Conservation (phyloP, 1,140 invertebrate genomes). For the Nixonia krombeini region DNA sequence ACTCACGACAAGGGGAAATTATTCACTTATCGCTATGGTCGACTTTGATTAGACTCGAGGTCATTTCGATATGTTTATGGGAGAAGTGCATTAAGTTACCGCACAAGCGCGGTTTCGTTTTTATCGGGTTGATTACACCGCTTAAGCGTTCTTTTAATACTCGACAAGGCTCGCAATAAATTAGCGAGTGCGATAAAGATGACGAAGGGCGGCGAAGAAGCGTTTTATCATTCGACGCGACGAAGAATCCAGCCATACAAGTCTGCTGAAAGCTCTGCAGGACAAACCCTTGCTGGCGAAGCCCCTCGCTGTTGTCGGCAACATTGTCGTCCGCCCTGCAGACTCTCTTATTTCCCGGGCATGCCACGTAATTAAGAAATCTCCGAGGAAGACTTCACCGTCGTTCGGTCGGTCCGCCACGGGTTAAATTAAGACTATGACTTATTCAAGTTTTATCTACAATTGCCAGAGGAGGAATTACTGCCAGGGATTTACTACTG, state of each 20-base stretch:
- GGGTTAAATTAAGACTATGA: constrained; percentile 70
- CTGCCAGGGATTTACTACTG: constrained; percentile 36
- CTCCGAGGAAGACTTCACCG: constrained; percentile 56
- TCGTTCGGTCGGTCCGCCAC: constrained; percentile 47
- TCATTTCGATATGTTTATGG: too few species aligned
- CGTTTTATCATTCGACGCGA: constrained; percentile 55
- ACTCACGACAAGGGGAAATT: too few species aligned
- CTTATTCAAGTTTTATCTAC: constrained; percentile 72
- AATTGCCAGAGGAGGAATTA: constrained; percentile 66
- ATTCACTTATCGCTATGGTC: too few species aligned
- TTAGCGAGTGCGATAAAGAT: constrained; percentile 69
- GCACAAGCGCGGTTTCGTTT: too few species aligned
- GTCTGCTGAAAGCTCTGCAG: constrained; percentile 52
- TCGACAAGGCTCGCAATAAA: constrained; percentile 56
- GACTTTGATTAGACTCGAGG: too few species aligned
- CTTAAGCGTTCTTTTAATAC: too few species aligned
- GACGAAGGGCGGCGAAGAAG: constrained; percentile 58
- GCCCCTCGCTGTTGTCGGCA: constrained; percentile 26
- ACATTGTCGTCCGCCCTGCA: constrained; percentile 31
- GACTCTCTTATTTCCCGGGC: constrained; percentile 31
- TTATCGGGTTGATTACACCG: too few species aligned
- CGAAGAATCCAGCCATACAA: constrained; percentile 31
- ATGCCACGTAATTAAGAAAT: constrained; percentile 69
- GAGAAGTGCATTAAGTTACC: too few species aligned
- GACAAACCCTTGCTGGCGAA: constrained; percentile 54